phyloP scores from a whole-genome alignment of 2,888 invertebrate genomes.

The Plebejus argus region DNA sequence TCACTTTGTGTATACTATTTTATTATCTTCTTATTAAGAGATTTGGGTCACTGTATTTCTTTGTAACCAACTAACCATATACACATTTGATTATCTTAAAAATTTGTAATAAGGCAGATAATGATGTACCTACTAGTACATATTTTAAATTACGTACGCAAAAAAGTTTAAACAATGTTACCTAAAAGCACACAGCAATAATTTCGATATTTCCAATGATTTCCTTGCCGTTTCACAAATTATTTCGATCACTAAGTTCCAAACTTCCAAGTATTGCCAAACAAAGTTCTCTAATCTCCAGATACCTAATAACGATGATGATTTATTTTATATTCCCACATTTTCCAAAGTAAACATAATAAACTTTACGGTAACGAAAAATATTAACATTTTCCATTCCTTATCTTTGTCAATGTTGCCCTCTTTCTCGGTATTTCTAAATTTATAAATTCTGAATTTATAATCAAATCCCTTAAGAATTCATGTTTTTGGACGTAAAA shows the following conservation, averaged over 20 bases:
- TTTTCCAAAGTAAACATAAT: not conserved
- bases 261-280: not conserved
- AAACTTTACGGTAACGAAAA: not conserved
- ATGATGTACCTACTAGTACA: not conserved
- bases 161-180: not conserved
- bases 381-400: not conserved
- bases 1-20: conserved; percentile 13
- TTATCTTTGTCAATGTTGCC: not conserved
- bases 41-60: not conserved
- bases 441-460: conserved; percentile 5
- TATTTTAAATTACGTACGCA: not conserved
- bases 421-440: not conserved
- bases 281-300: not conserved
- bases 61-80: not conserved
- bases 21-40: not conserved
- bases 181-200: not conserved
- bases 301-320: not conserved
- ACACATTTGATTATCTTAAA: not conserved
- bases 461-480: not conserved
- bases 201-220: not conserved
- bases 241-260: not conserved
- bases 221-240: not conserved
- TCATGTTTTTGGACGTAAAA: not conserved
- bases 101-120: too few species aligned
- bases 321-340: not conserved